Conservation (phyloP, 2,888 invertebrate genomes). For the Leptinotarsa haldemani region DNA sequence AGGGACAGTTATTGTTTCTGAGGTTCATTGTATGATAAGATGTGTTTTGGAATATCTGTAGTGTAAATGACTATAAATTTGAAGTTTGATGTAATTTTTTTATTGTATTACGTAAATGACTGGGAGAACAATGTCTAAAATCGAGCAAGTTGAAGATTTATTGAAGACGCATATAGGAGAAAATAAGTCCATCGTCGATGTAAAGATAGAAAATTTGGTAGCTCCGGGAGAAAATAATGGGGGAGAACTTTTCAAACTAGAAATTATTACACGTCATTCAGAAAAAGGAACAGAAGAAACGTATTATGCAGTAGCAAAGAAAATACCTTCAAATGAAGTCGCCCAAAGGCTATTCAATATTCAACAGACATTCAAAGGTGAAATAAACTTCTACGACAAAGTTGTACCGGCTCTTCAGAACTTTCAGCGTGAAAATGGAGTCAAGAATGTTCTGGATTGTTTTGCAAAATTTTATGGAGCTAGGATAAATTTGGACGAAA, state of each 20-base stretch:
- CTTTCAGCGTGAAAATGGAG: constrained; percentile 63
- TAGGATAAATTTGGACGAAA: constrained; percentile 40
- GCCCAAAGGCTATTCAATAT: constrained; percentile 62
- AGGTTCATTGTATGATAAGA: no score
- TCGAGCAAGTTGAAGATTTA: constrained; percentile 2
- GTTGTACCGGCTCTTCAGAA: constrained; percentile 63
- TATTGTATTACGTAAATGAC: no score
- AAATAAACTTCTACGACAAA: constrained; percentile 66
- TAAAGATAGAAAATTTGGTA: constrained; percentile 15
- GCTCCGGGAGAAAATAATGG: constrained; percentile 40
- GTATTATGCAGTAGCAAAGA: constrained; percentile 19
- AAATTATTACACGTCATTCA: constrained; percentile 25
- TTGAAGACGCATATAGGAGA: constrained; percentile 25
- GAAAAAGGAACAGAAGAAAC: constrained; percentile 9
- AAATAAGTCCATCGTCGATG: constrained; percentile 22
- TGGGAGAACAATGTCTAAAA: background rate
- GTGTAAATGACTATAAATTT: no score
- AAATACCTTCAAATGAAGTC: background rate
- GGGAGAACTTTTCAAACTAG: constrained; percentile 34
- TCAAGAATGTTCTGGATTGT: constrained; percentile 61
- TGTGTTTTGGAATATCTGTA: no score
- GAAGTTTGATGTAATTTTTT: no score
- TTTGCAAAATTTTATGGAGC: constrained; percentile 66
- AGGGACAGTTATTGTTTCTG: no score
- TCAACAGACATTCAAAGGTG: constrained; percentile 66